Evolutionary conservation across 2,888 invertebrate species (phyloP), one percentile per base, ranked within the genome.

Genomic region (Diarsia dahlii): DNA sequence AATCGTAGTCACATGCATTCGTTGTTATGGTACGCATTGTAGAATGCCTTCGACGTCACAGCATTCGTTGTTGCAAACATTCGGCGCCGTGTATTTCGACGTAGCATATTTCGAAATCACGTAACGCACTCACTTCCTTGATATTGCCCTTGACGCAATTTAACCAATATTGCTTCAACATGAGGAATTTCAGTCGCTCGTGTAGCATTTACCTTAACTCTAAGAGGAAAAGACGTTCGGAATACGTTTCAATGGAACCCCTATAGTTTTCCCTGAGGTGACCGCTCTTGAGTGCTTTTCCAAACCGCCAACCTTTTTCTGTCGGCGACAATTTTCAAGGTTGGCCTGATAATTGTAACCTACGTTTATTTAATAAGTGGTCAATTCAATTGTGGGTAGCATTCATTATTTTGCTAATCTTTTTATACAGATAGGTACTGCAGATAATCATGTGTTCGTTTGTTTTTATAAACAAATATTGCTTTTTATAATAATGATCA

Each of bases 231-330:
- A 81, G 60, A 75, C 69, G 58, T 20, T 52, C 50, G 20, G 67
- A 76, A 78, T 70, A 58, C 65, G 76, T 74, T 80, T 73, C 81
- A 73, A 69, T 76, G 67, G 60, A 71, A 46, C 68, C 45, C 52
- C 52, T 58, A 83, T 54, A 73, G 64, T 82, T 71, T 76, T 82
- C 82, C 79, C 74, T n/a, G 23, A 79, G 79, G 79, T 70, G 58
- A 70, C 74, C 69, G 56, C 15, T 52, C 74, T 78, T 82, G 79
- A 82, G 74, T 79, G 82, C 71, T 82, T 78, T 74, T 73, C 50
- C 28, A 54, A 54, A 69, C 56, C 46, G 34, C 15, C n/a, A 62
- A 63, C 71, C 74, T 60, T 81, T 78, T 74, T 70, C 34, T 72
- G 73, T 81, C 81, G 12, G 23, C 56, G 34, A 71, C 52, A 71